Conservation (phyloP, 2,797 vertebrate genomes). For the Sebastes trivittatus region DNA sequence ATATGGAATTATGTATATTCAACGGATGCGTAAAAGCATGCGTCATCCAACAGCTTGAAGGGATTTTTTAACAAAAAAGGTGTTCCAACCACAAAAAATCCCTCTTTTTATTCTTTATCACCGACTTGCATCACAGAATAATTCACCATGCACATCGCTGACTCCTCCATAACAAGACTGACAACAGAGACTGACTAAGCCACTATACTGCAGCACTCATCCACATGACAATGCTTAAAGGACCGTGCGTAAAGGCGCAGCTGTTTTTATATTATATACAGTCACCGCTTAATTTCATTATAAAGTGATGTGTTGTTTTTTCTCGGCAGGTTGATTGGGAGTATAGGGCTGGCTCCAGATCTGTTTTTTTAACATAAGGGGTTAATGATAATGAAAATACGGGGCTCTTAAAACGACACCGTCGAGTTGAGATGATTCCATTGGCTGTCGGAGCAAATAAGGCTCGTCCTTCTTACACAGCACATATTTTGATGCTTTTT, state of each 20-base stretch:
- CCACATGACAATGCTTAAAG: conserved; percentile 66
- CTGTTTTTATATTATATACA: not conserved
- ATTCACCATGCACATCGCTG: not conserved
- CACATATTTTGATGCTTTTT: conserved; percentile 65
- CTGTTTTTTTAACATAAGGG: not conserved
- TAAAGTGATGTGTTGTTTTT: no score
- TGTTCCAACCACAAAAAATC: not conserved
- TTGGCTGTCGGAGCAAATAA: conserved; percentile 56
- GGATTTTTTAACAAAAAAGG: not conserved
- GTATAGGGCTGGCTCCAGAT: not conserved
- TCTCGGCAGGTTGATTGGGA: not conserved
- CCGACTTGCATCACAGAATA: not conserved
- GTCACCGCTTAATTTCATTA: no score
- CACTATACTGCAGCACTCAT: conserved; percentile 40
- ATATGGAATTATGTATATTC: not conserved
- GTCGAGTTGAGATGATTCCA: conserved; percentile 46
- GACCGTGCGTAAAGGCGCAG: conserved; percentile 49
- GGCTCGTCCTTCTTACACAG: conserved; percentile 72
- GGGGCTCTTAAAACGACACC: conserved; percentile 42
- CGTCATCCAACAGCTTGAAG: not conserved
- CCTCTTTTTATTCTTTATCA: not conserved
- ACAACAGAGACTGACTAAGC: conserved; percentile 54
- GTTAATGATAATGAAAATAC: conserved; percentile 14
- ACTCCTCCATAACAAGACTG: conserved; percentile 17
- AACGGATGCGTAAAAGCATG: not conserved